phyloP scores from a whole-genome alignment of 1,140 invertebrate species.

The Hylaeus anthracinus region DNA sequence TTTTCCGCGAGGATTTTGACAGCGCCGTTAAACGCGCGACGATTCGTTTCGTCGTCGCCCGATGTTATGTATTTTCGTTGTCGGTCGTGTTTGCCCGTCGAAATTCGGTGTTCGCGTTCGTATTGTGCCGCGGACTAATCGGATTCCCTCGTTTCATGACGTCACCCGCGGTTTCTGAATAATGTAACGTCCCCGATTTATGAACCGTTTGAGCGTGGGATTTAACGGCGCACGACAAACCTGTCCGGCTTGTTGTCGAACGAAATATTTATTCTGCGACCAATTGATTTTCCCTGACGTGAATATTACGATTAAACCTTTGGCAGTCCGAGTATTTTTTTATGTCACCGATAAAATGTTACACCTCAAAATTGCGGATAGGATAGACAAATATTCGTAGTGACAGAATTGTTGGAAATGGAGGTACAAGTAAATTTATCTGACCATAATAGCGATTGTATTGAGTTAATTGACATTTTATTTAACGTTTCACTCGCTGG shows the following conservation, averaged over 20 bases:
- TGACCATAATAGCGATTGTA: too few relatives aligned
- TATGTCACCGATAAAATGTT: too few relatives aligned
- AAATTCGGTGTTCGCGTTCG: neutral
- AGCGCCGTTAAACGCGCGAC: too few relatives aligned
- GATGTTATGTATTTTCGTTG: neutral
- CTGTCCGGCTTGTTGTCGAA: neutral
- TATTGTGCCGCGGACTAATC: slow-evolving; percentile 3
- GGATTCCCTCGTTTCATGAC: slow-evolving; percentile 7
- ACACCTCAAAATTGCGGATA: too few relatives aligned
- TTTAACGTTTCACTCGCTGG: too few relatives aligned
- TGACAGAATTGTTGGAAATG: too few relatives aligned
- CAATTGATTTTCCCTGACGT: neutral
- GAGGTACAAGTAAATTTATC: too few relatives aligned
- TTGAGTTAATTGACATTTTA: too few relatives aligned
- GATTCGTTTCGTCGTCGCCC: neutral
- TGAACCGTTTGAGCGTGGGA: neutral
- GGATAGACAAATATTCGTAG: too few relatives aligned
- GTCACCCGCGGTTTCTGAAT: slow-evolving; percentile 5
- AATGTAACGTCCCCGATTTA: slow-evolving; percentile 1
- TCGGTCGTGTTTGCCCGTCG: slow-evolving; percentile 2
- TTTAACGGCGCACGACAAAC: neutral
- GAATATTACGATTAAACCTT: neutral
- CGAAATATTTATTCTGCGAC: neutral
- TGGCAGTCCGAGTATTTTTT: slow-evolving; percentile 55
- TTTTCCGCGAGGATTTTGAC: neutral